These are phyloP conservation scores for Eudyptes chrysolophus DNA, from an alignment of 2,113 vertebrate species.

Conservation along the genomic window DNA sequence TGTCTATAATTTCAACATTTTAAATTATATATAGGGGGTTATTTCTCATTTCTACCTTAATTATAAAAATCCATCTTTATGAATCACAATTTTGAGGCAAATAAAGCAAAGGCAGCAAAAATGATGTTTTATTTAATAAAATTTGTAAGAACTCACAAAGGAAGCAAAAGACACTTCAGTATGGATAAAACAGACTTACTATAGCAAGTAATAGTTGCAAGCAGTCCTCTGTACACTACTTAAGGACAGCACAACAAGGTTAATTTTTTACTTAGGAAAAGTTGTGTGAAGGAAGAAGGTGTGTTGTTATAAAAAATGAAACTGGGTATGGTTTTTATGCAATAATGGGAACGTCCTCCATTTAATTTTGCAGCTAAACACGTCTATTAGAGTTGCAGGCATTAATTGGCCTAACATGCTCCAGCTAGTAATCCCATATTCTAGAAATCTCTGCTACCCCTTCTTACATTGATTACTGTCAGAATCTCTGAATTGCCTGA, in stretches of 20 bases:
- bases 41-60: slow-evolving; percentile 73
- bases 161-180: background rate
- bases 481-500: background rate
- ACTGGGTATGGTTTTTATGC: background rate
- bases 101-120: slow-evolving; percentile 40
- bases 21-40: slow-evolving; percentile 71
- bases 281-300: background rate
- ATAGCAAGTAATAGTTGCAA: background rate
- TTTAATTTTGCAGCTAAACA: background rate
- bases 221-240: background rate
- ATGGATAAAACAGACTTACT: background rate
- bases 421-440: background rate
- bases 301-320: background rate
- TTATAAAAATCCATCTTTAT: slow-evolving; percentile 67
- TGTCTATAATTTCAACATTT: slow-evolving; percentile 69
- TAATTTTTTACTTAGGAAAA: background rate
- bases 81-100: slow-evolving; percentile 53
- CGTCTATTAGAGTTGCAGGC: background rate
- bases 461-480: background rate
- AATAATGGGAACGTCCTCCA: background rate
- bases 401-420: background rate
- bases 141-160: background rate
- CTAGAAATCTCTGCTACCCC: background rate
- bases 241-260: background rate
- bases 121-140: slow-evolving; percentile 29